Evolutionary conservation across 2,797 vertebrate genomes (phyloP).

Genomic region (Mycteria americana): DNA sequence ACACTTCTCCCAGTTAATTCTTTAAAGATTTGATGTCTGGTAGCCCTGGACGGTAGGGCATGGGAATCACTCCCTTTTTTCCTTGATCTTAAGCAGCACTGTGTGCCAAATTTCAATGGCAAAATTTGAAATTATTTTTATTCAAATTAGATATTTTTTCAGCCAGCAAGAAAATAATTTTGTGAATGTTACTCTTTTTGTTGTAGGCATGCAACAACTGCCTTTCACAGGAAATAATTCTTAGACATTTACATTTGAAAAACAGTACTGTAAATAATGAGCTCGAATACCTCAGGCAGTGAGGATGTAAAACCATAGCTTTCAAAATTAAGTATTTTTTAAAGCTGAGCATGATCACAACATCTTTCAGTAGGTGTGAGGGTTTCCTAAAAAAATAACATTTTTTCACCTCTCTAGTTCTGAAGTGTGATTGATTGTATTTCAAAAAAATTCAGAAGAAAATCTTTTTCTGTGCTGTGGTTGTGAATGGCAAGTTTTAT

Average conservation of each 20-base stretch:
- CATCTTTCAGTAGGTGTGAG: background rate
- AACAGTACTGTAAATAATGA: background rate
- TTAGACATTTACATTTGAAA: background rate
- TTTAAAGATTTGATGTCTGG: background rate
- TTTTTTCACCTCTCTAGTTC: background rate
- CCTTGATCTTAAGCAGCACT: background rate
- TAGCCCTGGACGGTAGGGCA: background rate
- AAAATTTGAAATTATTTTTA: background rate
- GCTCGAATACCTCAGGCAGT: background rate
- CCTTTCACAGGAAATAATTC: background rate
- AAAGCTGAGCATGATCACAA: background rate
- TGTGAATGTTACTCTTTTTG: background rate
- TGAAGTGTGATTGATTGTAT: constrained; percentile 3
- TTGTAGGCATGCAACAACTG: background rate
- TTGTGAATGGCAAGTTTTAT: constrained; percentile 16
- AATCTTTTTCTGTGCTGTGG: background rate
- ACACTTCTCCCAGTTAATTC: background rate
- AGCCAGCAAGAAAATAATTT: background rate
- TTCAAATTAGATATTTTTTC: background rate
- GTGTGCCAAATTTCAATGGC: background rate
- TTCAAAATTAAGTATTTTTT: background rate
- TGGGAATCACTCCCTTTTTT: background rate
- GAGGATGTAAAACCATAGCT: background rate
- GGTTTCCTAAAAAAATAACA: background rate
- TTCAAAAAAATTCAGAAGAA: background rate